These are phyloP conservation scores for Apodemia zela DNA, from an alignment of 2,888 invertebrate species.

Conservation along the genomic window DNA sequence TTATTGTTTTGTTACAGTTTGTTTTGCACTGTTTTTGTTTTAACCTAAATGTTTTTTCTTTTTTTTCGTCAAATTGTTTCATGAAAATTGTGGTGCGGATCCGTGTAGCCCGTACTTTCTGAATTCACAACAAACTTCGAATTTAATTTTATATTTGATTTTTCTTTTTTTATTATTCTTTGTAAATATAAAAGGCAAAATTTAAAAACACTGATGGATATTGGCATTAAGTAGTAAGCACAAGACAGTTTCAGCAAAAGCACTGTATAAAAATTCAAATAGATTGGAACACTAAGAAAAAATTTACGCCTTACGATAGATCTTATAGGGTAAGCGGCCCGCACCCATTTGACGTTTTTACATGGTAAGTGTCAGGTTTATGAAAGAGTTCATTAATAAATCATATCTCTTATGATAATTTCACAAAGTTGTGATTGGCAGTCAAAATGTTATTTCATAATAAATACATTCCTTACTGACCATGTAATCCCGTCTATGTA, in stretches of 20 bases:
- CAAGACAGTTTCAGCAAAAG: constrained; percentile 31
- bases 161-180: constrained; percentile 16
- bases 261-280: constrained; percentile 11
- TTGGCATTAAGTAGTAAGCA: constrained; percentile 36
- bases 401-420: background rate
- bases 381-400: background rate
- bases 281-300: constrained; percentile 8
- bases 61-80: constrained; percentile 21
- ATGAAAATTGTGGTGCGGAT: constrained; percentile 33
- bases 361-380: constrained; percentile 10
- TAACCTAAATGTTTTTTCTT: constrained; percentile 29
- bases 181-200: constrained; percentile 17
- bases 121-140: constrained; percentile 9
- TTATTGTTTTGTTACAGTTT: constrained; percentile 36
- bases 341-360: constrained; percentile 16
- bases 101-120: constrained; percentile 26
- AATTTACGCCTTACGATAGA: background rate
- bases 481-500: constrained; percentile 28
- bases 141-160: constrained; percentile 13
- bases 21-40: constrained; percentile 31
- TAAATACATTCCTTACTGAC: background rate
- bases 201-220: constrained; percentile 35
- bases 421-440: constrained; percentile 1
- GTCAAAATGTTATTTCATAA: background rate
- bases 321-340: constrained; percentile 21